Evolutionary conservation across 2,113 vertebrate species (phyloP), one percentile per base, ranked within the genome.

Genomic region (Apistogramma diplotaenia): DNA sequence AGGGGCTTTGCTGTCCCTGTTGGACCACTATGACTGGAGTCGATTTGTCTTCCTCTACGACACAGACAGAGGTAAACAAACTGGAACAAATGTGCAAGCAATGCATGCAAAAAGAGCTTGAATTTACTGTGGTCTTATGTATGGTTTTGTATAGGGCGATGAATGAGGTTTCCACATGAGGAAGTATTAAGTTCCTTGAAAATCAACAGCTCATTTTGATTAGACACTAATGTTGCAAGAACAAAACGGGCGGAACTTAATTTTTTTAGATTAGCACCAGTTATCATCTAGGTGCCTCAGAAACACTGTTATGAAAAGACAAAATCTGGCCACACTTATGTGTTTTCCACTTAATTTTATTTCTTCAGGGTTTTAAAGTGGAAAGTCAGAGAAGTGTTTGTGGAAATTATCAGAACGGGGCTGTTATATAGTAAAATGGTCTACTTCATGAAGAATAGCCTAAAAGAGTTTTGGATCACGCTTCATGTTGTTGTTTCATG

Each of bases 11-110:
- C 88, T 99, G 76, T 99, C 98, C 76, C 81, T 99, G 81, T 91
- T 99, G 82, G 97, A 99, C 90, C 97, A 99, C 74, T 99, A 99
- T 4, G 97, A 99, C 74, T 99, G 98, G 98, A 99, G 95, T 82
- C 96, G 96, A 85, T 99, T 99, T 60, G 97, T 99, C 88, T 99
- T 99, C 93, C 95, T 99, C 12, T 99, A 99, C 1, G 98, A 99
- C 93, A 99, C 98, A 2, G 97, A 99, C 89, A 94, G 98, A 94
- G 98, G 98, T 99, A 90, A 96, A 94, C 84, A 27, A 29, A 49
- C 27, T n/a, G 29, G 49, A 37, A 58, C 5, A 4, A 75, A 57
- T 84, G 10, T 0, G 1, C 58, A 15, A 58, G 51, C 25, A 57
- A 27, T 16, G 40, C 49, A n/a, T 49, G 40, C 29, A 27, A 46